Evolutionary conservation across 2,888 invertebrate genomes (phyloP).

Genomic region (Diabrotica balteata): DNA sequence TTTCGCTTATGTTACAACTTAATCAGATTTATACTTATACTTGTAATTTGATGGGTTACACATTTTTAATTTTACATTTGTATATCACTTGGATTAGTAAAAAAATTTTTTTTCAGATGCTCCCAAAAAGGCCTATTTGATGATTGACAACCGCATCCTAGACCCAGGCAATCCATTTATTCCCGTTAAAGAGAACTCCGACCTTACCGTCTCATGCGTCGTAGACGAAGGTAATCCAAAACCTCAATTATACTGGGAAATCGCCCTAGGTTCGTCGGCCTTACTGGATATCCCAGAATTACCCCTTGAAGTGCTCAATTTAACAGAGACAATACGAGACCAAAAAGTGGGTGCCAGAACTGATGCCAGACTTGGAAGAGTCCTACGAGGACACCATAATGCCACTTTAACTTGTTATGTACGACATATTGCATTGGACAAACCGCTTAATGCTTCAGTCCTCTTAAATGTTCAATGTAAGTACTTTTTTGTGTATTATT

Average conservation of each 20-base stretch:
- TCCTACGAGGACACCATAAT: constrained; percentile 85
- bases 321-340: constrained; percentile 54
- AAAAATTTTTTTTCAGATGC: constrained; percentile 69
- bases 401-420: constrained; percentile 84
- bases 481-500: constrained; percentile 50
- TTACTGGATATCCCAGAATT: constrained; percentile 66
- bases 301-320: constrained; percentile 64
- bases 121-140: constrained; percentile 83
- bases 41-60: too few species aligned
- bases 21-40: too few species aligned
- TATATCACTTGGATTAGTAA: too few species aligned
- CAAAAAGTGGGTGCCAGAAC: constrained; percentile 64
- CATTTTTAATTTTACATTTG: too few species aligned
- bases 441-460: constrained; percentile 66
- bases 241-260: constrained; percentile 71
- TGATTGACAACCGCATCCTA: constrained; percentile 84
- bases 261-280: constrained; percentile 67
- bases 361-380: constrained; percentile 74
- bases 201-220: constrained; percentile 83
- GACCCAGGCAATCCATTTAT: constrained; percentile 89
- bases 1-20: too few species aligned
- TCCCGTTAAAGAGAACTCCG: constrained; percentile 85
- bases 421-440: constrained; percentile 69
- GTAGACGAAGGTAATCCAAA: constrained; percentile 83
- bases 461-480: constrained; percentile 74